Base-by-base conservation (phyloP, 2,797 vertebrate species). In the Tragopan temminckii region DNA sequence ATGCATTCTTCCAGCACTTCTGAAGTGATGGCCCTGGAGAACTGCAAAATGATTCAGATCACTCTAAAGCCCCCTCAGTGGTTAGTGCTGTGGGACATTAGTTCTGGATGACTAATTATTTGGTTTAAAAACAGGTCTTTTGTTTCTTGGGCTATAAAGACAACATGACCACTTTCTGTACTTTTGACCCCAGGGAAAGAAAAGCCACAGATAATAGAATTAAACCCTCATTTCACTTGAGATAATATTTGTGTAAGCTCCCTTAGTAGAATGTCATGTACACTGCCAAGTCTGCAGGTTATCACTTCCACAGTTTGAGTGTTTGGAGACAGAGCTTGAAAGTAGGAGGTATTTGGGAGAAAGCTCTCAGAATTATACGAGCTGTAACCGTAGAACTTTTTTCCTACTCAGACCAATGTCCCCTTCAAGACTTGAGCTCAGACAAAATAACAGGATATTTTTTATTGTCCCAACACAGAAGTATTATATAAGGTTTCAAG, bases 171-270 rank as follows among this genome's bases (percentile, higher is more conserved):
- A 96, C 83, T 91, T 93, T 95, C 81, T 97, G 96, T 96, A 98
- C 98, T 98, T 98, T 94, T 98, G 98, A 98, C 98, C 98, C 95
- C 95, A 91, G 89, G 97, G 97, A 97, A 94, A 97, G 97, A 97
- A 98, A 98, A 98, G 98, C 98, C 98, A 97, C 97, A 97, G 97
- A 98, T 99, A 98, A 99, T 98, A 98, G 96, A 98, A 98, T 99
- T 98, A 98, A 98, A 97, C 97, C 98, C 96, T 97, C 95, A 97
- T 97, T 97, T 98, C 98, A 97, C 97, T 97, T 97, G 96, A 97
- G 88, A 97, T 97, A 99, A 98, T 98, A 98, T 98, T 99, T 98
- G 98, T 97, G 97, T 98, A 98, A 98, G 98, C 98, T 98, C 98
- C 96, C 96, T 95, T 91, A 96, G 95, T 96, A 96, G 93, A 96